Evolutionary conservation across 2,888 invertebrate species (phyloP).

Genomic region (Nephrocerus scutellatus): DNA sequence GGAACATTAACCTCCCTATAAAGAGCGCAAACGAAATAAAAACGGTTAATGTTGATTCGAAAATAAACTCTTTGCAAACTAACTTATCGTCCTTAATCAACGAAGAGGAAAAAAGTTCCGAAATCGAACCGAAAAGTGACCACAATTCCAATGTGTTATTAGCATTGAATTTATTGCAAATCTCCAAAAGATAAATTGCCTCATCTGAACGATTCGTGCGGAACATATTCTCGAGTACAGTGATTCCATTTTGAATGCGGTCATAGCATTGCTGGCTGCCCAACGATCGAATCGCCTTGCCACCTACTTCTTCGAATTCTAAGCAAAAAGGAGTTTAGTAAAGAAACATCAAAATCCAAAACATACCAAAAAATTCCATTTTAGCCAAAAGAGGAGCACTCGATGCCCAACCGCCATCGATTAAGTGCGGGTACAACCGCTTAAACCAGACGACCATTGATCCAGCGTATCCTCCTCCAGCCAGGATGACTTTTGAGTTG

Average conservation of each 20-base stretch:
- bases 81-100: too few species aligned
- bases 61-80: too few species aligned
- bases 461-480: conserved; percentile 62
- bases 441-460: conserved; percentile 64
- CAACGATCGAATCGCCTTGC: conserved; percentile 35
- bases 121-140: conserved; percentile 39
- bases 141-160: conserved; percentile 37
- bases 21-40: neutral
- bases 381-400: conserved; percentile 61
- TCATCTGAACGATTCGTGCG: conserved; percentile 31
- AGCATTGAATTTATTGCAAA: conserved; percentile 38
- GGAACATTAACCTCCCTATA: conserved; percentile 8
- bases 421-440: conserved; percentile 58
- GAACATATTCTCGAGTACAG: conserved; percentile 36
- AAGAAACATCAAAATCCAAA: too few species aligned
- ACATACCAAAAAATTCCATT: conserved; percentile 52
- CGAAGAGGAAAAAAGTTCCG: conserved; percentile 40
- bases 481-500: conserved; percentile 50
- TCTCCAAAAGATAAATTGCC: conserved; percentile 32
- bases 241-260: conserved; percentile 39
- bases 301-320: conserved; percentile 45
- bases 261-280: conserved; percentile 39
- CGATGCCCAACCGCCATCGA: conserved; percentile 55
- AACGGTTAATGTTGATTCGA: neutral
- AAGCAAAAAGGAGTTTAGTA: neutral